Conservation (phyloP, 2,797 vertebrate genomes). For the Coreius guichenoti region DNA sequence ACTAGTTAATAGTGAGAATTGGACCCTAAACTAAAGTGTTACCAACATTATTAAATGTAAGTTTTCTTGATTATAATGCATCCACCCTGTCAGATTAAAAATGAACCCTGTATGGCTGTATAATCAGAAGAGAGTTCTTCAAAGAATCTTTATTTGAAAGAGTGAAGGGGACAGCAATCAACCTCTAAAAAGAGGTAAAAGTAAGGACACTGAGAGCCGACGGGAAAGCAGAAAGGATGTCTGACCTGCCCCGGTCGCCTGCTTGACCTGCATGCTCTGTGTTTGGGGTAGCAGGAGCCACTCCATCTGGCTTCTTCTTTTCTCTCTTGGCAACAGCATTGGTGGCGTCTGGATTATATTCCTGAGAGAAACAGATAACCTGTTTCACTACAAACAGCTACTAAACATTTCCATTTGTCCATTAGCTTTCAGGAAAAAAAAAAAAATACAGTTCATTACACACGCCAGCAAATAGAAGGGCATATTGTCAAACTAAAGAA, state of each 20-base stretch:
- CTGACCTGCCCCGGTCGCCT: constrained; percentile 90
- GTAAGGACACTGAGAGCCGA: background rate
- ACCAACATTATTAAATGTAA: background rate
- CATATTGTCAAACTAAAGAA: background rate
- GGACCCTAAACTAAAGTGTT: background rate
- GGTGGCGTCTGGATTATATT: constrained; percentile 94
- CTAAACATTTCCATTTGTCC: background rate
- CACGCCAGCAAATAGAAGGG: background rate
- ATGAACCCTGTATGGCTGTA: background rate
- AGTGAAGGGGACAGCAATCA: background rate
- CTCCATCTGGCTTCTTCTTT: constrained; percentile 88
- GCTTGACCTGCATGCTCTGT: constrained; percentile 87
- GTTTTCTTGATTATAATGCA: background rate
- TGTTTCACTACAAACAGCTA: background rate
- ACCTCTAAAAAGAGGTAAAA: background rate
- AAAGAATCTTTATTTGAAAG: background rate
- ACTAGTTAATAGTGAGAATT: background rate
- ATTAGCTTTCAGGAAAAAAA: background rate
- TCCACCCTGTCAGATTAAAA: background rate
- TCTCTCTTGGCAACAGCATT: constrained; percentile 88
- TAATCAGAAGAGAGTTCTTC: background rate
- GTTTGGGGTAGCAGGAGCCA: constrained; percentile 84
- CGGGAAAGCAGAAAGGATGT: background rate
- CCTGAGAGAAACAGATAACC: constrained; percentile 73
- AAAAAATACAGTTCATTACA: background rate